Percentiles rank a stretch among this genome's conserved stretches.
phyloP scores from a whole-genome alignment of 2,888 invertebrate species.

The Villa cingulata region DNA sequence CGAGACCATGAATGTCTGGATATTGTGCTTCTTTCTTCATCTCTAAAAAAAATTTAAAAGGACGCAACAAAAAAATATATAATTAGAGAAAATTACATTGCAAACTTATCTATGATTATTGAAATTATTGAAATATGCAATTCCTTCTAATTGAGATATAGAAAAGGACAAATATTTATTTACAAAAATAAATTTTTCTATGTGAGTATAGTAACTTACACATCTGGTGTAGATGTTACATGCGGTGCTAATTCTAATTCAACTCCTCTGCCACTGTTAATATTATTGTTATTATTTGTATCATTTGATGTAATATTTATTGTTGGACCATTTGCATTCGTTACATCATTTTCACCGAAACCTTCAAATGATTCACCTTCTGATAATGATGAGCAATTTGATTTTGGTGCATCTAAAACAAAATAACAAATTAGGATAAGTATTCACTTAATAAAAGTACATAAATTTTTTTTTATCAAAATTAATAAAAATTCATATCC shows the following conservation, averaged over 20 bases:
- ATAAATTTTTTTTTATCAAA: neutral
- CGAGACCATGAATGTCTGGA: slow-evolving; percentile 74
- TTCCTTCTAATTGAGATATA: too few relatives aligned
- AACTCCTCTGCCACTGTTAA: slow-evolving; percentile 23
- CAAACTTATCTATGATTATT: neutral
- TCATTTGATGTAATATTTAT: slow-evolving; percentile 1
- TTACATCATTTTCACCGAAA: slow-evolving; percentile 45
- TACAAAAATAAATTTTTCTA: neutral
- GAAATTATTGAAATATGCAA: too few relatives aligned
- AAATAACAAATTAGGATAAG: neutral
- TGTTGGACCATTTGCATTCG: slow-evolving; percentile 4
- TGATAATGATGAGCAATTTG: slow-evolving; percentile 45
- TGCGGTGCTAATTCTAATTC: slow-evolving; percentile 36
- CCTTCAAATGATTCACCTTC: slow-evolving; percentile 74
- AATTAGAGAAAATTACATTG: neutral
- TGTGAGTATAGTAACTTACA: slow-evolving; percentile 12
- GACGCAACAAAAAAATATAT: neutral
- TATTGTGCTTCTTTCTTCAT: slow-evolving; percentile 45
- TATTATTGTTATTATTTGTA: slow-evolving; percentile 22
- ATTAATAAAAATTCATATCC: too few relatives aligned
- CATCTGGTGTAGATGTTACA: slow-evolving; percentile 23
- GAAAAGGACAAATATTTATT: neutral
- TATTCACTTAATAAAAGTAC: neutral
- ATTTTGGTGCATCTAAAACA: slow-evolving; percentile 30
- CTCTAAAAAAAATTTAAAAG: slow-evolving; percentile 28